Evolutionary conservation across 2,888 invertebrate genomes (phyloP).

Genomic region (Nebria salina): DNA sequence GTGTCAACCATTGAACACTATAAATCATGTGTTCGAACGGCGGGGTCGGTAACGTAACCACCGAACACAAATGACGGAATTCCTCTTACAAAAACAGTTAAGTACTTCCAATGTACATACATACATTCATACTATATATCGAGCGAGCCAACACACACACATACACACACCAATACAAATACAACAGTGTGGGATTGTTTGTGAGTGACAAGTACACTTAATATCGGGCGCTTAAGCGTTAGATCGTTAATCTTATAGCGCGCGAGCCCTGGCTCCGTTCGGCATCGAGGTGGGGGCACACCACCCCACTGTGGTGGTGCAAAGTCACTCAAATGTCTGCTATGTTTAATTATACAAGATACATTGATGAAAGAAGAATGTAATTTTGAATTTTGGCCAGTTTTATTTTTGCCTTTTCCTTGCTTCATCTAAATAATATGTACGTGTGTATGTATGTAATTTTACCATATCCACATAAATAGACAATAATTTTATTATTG

Average conservation of each 20-base stretch:
- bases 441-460: too few species aligned
- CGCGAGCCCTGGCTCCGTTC: constrained; percentile 55
- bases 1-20: constrained; percentile 61
- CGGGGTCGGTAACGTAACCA: constrained; percentile 53
- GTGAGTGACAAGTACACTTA: constrained; percentile 53
- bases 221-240: constrained; percentile 60
- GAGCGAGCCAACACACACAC: not conserved
- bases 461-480: too few species aligned
- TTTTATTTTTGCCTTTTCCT: not conserved
- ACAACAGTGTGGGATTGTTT: constrained; percentile 17
- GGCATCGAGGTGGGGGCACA: constrained; percentile 56
- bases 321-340: not conserved
- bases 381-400: not conserved
- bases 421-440: too few species aligned
- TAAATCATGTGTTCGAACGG: constrained; percentile 56
- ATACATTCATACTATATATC: not conserved
- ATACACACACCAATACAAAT: not conserved
- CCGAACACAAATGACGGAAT: constrained; percentile 59
- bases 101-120: too few species aligned
- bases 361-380: constrained; percentile 1
- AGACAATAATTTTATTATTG: too few species aligned
- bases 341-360: constrained; percentile 2
- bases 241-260: constrained; percentile 63
- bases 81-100: constrained; percentile 56
- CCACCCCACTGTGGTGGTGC: not conserved